Conservation (phyloP, 2,888 invertebrate species). For the Brachycybe producta region DNA sequence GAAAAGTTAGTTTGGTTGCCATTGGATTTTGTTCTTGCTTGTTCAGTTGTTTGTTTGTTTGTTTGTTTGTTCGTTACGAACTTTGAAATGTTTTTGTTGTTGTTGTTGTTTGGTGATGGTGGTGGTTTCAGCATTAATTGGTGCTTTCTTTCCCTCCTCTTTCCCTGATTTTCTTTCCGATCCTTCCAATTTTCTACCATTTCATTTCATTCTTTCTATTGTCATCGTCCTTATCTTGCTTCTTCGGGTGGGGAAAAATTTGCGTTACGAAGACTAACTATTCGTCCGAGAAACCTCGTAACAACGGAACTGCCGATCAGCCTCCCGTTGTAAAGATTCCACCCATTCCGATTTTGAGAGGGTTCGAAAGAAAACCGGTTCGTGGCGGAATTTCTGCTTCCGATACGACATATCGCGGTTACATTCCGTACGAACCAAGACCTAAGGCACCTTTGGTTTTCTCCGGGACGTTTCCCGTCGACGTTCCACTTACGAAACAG, state of each 20-base stretch:
- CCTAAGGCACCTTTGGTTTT: constrained; percentile 16
- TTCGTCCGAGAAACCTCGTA: no score
- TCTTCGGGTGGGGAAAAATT: not conserved
- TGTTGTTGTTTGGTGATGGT: not conserved
- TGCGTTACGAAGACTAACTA: not conserved
- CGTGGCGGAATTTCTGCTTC: not conserved
- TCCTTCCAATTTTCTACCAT: constrained; percentile 1
- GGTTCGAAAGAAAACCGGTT: not conserved
- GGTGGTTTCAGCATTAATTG: constrained; percentile 6
- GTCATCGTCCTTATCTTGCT: not conserved
- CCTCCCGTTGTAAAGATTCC: constrained; percentile 5
- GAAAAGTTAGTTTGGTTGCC: no score
- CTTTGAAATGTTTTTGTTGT: constrained; percentile 3
- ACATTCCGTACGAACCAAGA: not conserved
- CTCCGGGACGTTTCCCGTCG: constrained; percentile 76
- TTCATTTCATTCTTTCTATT: not conserved
- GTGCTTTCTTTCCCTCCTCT: constrained; percentile 8
- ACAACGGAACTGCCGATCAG: no score
- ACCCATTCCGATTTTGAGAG: constrained; percentile 9
- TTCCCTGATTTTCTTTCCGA: constrained; percentile 6
- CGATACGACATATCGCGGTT: not conserved
- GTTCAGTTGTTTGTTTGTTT: no score
- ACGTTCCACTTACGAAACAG: constrained; percentile 43
- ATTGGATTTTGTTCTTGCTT: no score
- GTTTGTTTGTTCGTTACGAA: no score